These are phyloP conservation scores for Caenorhabditis sp. DNA, from an alignment of 2,888 invertebrate genomes.

Conservation along the genomic window DNA sequence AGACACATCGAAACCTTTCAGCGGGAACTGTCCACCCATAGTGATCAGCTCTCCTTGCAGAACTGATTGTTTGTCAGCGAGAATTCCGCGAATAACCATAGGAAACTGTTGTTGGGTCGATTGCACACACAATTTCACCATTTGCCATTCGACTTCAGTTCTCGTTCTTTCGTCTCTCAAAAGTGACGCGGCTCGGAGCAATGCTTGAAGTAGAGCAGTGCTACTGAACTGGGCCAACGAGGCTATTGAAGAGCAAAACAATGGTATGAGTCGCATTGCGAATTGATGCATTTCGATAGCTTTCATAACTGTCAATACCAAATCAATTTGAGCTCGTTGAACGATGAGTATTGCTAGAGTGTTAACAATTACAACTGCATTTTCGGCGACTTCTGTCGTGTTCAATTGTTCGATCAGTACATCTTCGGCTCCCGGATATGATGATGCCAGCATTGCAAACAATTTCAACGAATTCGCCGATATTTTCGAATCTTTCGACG, in stretches of 20 bases:
- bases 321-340: constrained; percentile 60
- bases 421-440: constrained; percentile 40
- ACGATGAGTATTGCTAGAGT: constrained; percentile 60
- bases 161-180: constrained; percentile 50
- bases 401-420: constrained; percentile 40
- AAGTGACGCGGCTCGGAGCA: constrained; percentile 31
- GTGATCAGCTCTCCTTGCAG: constrained; percentile 50
- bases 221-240: constrained; percentile 42
- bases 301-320: constrained; percentile 42
- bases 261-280: constrained; percentile 48
- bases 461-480: constrained; percentile 31
- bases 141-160: constrained; percentile 64
- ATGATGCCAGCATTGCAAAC: constrained; percentile 33
- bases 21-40: constrained; percentile 59
- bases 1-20: constrained; percentile 61
- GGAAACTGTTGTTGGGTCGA: constrained; percentile 36
- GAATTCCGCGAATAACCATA: constrained; percentile 32
- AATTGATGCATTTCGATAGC: constrained; percentile 48
- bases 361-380: constrained; percentile 58
- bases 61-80: constrained; percentile 39
- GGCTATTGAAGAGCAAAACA: constrained; percentile 54
- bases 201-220: constrained; percentile 28
- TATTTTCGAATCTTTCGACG: constrained; percentile 12
- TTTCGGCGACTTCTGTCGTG: constrained; percentile 25
- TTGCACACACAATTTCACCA: constrained; percentile 51